Evolutionary conservation across 2,888 invertebrate genomes (phyloP), one percentile per base, ranked within the genome.

Genomic region (Tigriopus californicus): DNA sequence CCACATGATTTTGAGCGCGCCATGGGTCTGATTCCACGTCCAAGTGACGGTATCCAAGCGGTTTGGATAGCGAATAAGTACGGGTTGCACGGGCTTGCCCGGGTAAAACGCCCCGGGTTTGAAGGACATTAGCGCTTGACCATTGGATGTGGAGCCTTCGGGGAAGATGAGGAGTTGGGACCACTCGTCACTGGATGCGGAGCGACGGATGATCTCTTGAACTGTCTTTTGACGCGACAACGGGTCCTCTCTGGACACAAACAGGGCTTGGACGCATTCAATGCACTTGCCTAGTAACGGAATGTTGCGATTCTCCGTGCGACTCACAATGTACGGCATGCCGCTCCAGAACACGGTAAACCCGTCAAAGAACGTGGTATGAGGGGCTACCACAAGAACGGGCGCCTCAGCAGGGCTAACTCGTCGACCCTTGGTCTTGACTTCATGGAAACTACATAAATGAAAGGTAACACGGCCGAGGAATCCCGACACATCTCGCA

Each of bases 91-190:
- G 0, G 95, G 91, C 13, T 92, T 88, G 0, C 92, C 92, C 0
- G 92, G 91, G 72, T 87, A 87, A 73, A 95, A 95, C 12, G 91
- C 94, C 46, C 94, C 92, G 1, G 83, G 82, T 70, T 87, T 88
- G 72, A 88, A 89, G 66, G 65, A 72, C 51, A 76, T 72, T 65
- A 95, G 74, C 68, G 89, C 89, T 0, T 84, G 83, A 3, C 59
- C 79, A 74, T 95, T 95, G 40, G 94, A 91, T 71, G 92, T 94
- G 0, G 95, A 95, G 53, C 94, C 95, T 71, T 95, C 94, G 0
- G 94, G 90, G 72, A 94, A 95, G 67, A 95, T 90, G 62, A 91
- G 77, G 57, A 94, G 66, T 64, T 74, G 74, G 18, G 91, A 90
- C 91, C 92, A 94, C 67, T 85, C 80, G 63, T 84, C 80, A 2